Conservation (phyloP, 2,113 vertebrate genomes). For the Antidorcas marsupialis region DNA sequence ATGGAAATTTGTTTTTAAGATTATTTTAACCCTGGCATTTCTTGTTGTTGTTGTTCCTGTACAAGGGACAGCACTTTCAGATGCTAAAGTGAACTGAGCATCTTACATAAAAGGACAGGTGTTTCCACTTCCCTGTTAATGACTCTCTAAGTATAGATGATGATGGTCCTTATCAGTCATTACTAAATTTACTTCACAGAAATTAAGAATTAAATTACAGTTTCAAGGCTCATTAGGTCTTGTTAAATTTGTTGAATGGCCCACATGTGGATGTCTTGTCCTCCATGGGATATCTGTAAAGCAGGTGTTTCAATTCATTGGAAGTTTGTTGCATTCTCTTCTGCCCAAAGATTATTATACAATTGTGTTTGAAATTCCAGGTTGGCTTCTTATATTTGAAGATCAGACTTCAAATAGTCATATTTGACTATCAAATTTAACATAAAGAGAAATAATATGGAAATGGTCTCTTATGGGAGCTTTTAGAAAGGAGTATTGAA, state of each 20-base stretch:
- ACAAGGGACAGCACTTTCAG: background rate
- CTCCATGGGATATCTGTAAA: slow-evolving; percentile 49
- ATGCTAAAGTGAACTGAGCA: background rate
- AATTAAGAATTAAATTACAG: slow-evolving; percentile 72
- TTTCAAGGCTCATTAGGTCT: slow-evolving; percentile 75
- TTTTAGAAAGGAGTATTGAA: slow-evolving; percentile 34
- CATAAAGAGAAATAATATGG: slow-evolving; percentile 54
- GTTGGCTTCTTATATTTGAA: slow-evolving; percentile 63
- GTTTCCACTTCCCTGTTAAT: slow-evolving; percentile 67
- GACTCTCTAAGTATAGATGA: slow-evolving; percentile 52
- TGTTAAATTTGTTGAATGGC: slow-evolving; percentile 68
- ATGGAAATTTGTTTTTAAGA: slow-evolving; percentile 10
- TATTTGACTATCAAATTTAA: slow-evolving; percentile 58
- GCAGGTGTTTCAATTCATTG: slow-evolving; percentile 67
- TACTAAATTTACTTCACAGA: slow-evolving; percentile 71
- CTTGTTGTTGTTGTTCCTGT: background rate
- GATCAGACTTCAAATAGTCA: slow-evolving; percentile 60
- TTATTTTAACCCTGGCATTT: background rate
- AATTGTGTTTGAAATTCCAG: slow-evolving; percentile 66
- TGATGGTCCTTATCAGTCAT: slow-evolving; percentile 71
- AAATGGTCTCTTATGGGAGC: slow-evolving; percentile 49
- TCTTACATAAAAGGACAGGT: slow-evolving; percentile 68
- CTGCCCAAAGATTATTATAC: slow-evolving; percentile 53
- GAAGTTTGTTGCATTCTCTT: slow-evolving; percentile 49
- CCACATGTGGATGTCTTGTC: slow-evolving; percentile 53